A percentile compares a stretch with the other conserved stretches of the same genome.
phyloP scores from a whole-genome alignment of 2,113 vertebrate genomes.

The Aix galericulata region DNA sequence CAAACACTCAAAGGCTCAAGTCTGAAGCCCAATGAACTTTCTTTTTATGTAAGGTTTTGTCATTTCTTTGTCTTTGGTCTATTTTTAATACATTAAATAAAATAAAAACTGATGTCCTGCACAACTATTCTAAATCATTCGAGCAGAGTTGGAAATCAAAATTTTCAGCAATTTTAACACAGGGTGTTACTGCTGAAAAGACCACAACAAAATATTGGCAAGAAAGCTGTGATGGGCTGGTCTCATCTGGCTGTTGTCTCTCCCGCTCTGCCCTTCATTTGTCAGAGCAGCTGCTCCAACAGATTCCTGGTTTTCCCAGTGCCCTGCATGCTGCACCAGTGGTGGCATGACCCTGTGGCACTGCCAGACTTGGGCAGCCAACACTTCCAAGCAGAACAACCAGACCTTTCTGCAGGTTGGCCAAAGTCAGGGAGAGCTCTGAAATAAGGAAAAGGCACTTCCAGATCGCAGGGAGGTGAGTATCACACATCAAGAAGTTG shows the following conservation, averaged over 20 bases:
- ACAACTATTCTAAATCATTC: background rate
- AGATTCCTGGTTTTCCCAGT: background rate
- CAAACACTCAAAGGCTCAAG: background rate
- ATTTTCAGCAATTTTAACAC: background rate
- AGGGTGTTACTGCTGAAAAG: background rate
- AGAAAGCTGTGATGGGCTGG: background rate
- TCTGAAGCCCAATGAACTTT: background rate
- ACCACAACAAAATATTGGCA: background rate
- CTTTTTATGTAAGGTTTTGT: background rate
- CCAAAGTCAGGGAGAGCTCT: background rate
- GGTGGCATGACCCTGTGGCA: background rate
- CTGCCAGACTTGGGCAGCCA: background rate
- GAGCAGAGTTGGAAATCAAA: background rate
- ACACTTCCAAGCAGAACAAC: background rate
- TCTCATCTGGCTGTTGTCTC: background rate
- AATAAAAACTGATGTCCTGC: background rate
- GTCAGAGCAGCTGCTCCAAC: slow-evolving; percentile 24
- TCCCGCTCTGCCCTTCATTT: background rate
- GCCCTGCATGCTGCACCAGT: background rate
- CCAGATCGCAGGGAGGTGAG: background rate
- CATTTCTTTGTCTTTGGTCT: background rate
- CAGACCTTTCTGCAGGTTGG: background rate
- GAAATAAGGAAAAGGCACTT: background rate
- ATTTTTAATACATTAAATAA: background rate
- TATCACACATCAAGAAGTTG: background rate